phyloP scores from a whole-genome alignment of 2,113 vertebrate species.

The Mystacornis crossleyi region DNA sequence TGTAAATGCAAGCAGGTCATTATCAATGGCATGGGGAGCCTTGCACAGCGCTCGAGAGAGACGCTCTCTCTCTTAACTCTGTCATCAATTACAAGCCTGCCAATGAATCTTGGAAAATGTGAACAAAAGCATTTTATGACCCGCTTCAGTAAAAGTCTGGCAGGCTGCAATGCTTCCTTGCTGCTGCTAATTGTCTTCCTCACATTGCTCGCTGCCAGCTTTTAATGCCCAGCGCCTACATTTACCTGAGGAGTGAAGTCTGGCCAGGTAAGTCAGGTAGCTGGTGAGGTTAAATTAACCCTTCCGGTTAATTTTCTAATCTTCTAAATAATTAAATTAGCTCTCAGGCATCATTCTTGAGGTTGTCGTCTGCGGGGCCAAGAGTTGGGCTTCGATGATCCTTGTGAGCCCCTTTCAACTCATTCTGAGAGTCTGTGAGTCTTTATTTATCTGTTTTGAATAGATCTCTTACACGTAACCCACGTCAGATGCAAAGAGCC shows the following conservation, averaged over 20 bases:
- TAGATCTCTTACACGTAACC: neutral
- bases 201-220: neutral
- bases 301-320: neutral
- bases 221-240: neutral
- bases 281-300: neutral
- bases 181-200: conserved; percentile 34
- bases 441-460: neutral
- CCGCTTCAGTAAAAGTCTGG: conserved; percentile 20
- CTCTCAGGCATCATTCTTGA: neutral
- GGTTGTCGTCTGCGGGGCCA: neutral
- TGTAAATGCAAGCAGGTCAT: conserved; percentile 66
- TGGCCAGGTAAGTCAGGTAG: neutral
- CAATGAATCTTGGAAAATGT: conserved; percentile 56
- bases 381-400: neutral
- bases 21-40: conserved; percentile 50
- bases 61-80: neutral
- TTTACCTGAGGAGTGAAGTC: neutral
- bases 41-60: neutral
- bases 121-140: conserved; percentile 56
- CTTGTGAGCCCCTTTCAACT: neutral
- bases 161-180: conserved; percentile 49
- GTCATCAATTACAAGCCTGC: conserved; percentile 54
- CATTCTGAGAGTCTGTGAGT: neutral
- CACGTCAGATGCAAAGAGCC: neutral
- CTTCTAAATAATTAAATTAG: neutral